phyloP scores from a whole-genome alignment of 2,113 vertebrate species.

The Syrrhaptes paradoxus region DNA sequence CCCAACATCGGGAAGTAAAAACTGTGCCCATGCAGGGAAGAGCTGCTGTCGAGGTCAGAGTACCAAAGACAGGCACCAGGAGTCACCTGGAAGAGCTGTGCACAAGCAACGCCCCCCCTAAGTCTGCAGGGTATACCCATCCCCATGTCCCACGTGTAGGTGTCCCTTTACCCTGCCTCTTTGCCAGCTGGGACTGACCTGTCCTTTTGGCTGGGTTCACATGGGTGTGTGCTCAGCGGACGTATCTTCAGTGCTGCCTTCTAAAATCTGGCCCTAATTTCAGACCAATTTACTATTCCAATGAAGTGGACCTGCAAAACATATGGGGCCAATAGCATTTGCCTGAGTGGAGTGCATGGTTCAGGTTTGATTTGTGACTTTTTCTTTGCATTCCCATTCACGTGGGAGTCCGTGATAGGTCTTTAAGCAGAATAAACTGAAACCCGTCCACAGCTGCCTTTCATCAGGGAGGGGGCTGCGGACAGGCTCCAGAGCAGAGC shows the following conservation, averaged over 20 bases:
- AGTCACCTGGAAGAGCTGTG: not conserved
- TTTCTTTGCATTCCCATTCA: constrained; percentile 58
- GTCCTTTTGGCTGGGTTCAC: not conserved
- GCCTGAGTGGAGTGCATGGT: constrained; percentile 32
- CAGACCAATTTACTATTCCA: constrained; percentile 50
- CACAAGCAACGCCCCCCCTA: not conserved
- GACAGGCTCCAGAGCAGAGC: constrained; percentile 11
- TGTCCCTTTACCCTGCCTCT: not conserved
- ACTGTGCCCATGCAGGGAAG: not conserved
- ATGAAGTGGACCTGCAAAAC: constrained; percentile 66
- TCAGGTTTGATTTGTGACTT: constrained; percentile 70
- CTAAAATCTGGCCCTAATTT: constrained; percentile 64
- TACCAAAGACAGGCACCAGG: not conserved
- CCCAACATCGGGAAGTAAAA: not conserved
- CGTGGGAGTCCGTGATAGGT: constrained; percentile 56
- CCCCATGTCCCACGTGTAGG: fast-evolving
- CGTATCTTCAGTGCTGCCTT: not conserved
- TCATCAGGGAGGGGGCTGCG: constrained; percentile 61
- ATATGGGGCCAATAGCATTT: constrained; percentile 59
- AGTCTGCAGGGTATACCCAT: fast-evolving
- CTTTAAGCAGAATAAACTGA: constrained; percentile 57
- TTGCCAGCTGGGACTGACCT: not conserved
- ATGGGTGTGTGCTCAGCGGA: not conserved
- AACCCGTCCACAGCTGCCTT: constrained; percentile 69
- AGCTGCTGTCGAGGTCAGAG: not conserved